phyloP scores from a whole-genome alignment of 2,888 invertebrate species.

The Phaedon cochleariae region DNA sequence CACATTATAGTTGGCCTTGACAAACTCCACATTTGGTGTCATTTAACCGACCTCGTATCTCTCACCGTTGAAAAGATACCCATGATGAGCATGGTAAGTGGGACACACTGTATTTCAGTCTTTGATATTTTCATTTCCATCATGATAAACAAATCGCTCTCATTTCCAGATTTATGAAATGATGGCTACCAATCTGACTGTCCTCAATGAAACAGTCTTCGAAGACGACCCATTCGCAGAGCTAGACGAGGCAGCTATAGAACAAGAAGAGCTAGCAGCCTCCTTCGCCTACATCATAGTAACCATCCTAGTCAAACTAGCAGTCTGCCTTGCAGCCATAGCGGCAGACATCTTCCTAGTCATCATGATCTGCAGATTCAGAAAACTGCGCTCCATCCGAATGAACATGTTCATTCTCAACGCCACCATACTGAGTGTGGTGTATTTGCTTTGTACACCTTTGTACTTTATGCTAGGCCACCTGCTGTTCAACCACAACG shows the following conservation, averaged over 20 bases:
- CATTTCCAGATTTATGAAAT: background rate
- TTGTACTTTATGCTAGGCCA: constrained; percentile 16
- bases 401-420: constrained; percentile 27
- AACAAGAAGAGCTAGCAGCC: background rate
- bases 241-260: constrained; percentile 2
- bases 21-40: too few species aligned
- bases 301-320: constrained; percentile 16
- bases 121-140: too few species aligned
- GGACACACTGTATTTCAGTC: too few species aligned
- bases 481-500: constrained; percentile 9
- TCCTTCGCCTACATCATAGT: background rate
- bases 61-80: too few species aligned
- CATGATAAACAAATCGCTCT: too few species aligned
- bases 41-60: too few species aligned
- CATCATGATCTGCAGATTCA: constrained; percentile 27
- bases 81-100: too few species aligned
- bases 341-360: constrained; percentile 26
- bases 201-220: constrained; percentile 23
- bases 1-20: too few species aligned
- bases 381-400: constrained; percentile 17
- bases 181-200: background rate
- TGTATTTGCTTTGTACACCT: constrained; percentile 21
- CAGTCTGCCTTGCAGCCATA: constrained; percentile 20
- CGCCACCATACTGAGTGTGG: constrained; percentile 18
- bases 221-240: constrained; percentile 27